Base-by-base conservation (phyloP, 2,888 invertebrate species). In the Scaptomyza flava region DNA sequence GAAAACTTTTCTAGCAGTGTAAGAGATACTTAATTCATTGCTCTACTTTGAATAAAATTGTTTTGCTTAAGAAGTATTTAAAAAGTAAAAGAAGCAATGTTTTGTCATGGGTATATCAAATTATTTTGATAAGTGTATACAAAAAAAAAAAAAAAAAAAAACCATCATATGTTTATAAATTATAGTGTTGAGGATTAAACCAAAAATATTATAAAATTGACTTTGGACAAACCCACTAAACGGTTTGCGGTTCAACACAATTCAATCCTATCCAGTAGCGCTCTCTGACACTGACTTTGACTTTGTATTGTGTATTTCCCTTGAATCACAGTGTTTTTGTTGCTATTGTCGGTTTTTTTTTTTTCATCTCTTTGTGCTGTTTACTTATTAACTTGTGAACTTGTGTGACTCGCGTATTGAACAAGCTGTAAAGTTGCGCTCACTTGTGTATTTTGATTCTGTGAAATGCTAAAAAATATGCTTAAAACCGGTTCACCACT, bases 401-500 rank as follows among this genome's bases (percentile, higher is more conserved):
- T 43, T 36, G 12, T 6, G 12, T 27, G 34, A 33, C 48, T 17
- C 17, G 30, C 45, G n/a, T 33, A 31, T 23, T 63, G 14, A 38
- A 38, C 38, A 38, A 64, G 41, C 20, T 41, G 48, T 41, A 20
- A 20, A 56, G 53, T 27, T 54, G 46, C 56, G 62, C 68, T 68
- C 62, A 73, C 50, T 50, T 57, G 56, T 30, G 57, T 72, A 46
- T 73, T 68, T 73, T 42, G 41, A 68, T 53, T 57, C 48, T 48
- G 72, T 56, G n/a, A 30, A 72, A 58, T 68, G 56, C 53, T 56
- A 47, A 57, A 57, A 33, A 14, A 38, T n/a, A 50, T 52, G 41
- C 48, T 20, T 7, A 59, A 65, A 74, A 74, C 73, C 67, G 73
- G 73, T 74, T 74, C 51, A 48, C 5, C 52, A 53, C 42, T 65